Evolutionary conservation across 2,797 vertebrate genomes (phyloP), one percentile per base, ranked within the genome.

Genomic region (Catostomus latipinnis): DNA sequence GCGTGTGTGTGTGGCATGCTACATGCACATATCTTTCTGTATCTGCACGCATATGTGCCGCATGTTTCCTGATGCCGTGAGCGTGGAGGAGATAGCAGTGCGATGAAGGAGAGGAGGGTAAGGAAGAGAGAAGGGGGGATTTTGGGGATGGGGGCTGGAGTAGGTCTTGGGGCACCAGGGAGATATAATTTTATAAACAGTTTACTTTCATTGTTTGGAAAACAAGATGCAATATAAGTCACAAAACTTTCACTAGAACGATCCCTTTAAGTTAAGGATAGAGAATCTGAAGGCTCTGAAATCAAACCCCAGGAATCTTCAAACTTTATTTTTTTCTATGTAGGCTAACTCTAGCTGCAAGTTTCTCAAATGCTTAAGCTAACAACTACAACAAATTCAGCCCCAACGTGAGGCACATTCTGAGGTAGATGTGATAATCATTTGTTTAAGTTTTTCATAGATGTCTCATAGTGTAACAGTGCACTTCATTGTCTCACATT

Each of bases 131-230:
- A 34, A 66, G 66, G 63, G 49, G 50, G 69, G 78, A 67, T 62
- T 79, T 82, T 69, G 78, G 78, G 76, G 74, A 57, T 78, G 82
- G 81, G 85, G 82, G 69, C 68, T 62, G 61, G 84, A 78, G 76
- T 61, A 75, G 75, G 84, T 84, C 81, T 85, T 83, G 83, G 85
- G 88, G 84, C 87, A 85, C 84, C 76, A 84, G 84, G 84, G 82
- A 83, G 88, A 88, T 87, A 34, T 2, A 34, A 34, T 34, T 3
- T 4, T 34, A 34, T 3, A 34, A 34, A 34, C 34, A 34, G 34
- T 34, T 34, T 34, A 34, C 34, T 34, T 34, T 34, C 34, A 34
- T 34, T 34, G 34, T 34, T 3, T 34, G 34, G 34, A 34, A 34
- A 34, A 34, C 34, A 34, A 34, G 34, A 34, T 34, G 34, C 34